These are phyloP conservation scores for Bucco capensis DNA, from an alignment of 2,113 vertebrate genomes.

Conservation along the genomic window DNA sequence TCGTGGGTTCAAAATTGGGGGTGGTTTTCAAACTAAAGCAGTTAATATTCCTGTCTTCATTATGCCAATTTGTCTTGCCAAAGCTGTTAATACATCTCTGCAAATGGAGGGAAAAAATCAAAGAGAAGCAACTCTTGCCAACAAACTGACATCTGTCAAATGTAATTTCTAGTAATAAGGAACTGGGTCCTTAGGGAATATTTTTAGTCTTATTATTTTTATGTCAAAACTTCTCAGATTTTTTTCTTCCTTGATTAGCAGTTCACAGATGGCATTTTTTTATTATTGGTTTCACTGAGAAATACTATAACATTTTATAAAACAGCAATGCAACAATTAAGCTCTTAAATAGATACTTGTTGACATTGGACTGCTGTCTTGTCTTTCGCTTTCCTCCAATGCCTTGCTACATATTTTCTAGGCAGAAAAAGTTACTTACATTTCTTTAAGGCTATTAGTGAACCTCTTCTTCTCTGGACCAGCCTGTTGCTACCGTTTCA, in stretches of 20 bases:
- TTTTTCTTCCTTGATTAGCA: background rate
- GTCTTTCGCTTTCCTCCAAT: background rate
- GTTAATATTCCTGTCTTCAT: background rate
- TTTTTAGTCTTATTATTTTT: conserved; percentile 21
- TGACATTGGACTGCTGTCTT: background rate
- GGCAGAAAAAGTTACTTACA: background rate
- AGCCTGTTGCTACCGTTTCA: background rate
- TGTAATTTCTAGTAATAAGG: background rate
- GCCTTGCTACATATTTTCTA: background rate
- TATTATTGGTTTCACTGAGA: background rate
- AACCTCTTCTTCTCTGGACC: background rate
- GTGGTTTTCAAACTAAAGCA: background rate
- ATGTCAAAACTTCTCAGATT: background rate
- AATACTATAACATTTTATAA: background rate
- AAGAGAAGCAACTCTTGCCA: background rate
- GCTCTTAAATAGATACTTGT: background rate
- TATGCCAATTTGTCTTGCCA: background rate
- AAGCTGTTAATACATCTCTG: background rate
- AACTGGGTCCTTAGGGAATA: background rate
- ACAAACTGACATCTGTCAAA: conserved; percentile 30
- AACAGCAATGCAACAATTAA: background rate
- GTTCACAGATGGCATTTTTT: background rate
- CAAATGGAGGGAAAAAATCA: background rate
- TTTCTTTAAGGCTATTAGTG: background rate
- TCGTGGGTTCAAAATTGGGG: background rate